These are phyloP conservation scores for Calliphora vicina DNA, from an alignment of 1,140 invertebrate species.

Conservation along the genomic window DNA sequence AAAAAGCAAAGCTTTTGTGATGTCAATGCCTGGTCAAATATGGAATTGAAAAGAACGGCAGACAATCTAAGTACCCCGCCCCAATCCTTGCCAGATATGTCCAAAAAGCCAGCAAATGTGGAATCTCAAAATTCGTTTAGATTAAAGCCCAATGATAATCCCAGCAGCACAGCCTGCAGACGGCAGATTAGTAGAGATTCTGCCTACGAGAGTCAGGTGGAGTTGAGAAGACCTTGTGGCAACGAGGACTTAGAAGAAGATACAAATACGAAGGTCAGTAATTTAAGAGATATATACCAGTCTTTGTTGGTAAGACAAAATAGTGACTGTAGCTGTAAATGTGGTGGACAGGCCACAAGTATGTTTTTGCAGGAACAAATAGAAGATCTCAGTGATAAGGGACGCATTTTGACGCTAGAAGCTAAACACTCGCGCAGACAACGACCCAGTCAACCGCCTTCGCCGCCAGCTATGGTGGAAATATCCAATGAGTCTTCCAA, in stretches of 20 bases:
- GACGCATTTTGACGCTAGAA: conserved; percentile 70
- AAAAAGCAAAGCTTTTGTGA: conserved; percentile 66
- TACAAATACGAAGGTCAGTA: conserved; percentile 65
- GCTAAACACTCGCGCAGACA: conserved; percentile 75
- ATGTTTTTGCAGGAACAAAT: conserved; percentile 24
- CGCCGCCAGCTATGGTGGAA: conserved; percentile 44
- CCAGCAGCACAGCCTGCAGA: background rate
- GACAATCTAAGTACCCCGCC: background rate
- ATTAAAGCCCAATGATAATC: conserved; percentile 37
- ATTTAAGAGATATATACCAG: conserved; percentile 77
- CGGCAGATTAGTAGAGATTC: conserved; percentile 20
- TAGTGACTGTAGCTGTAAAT: conserved; percentile 46
- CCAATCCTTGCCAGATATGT: conserved; percentile 49
- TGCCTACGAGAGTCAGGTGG: conserved; percentile 25
- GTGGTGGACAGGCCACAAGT: conserved; percentile 40
- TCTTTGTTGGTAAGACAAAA: conserved; percentile 64
- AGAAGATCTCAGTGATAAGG: conserved; percentile 62
- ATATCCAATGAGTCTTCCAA: conserved; percentile 43
- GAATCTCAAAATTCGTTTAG: conserved; percentile 55
- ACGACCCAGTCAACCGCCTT: conserved; percentile 67
- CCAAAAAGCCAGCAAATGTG: background rate
- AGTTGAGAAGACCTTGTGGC: background rate
- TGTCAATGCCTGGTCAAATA: conserved; percentile 62
- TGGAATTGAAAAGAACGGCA: conserved; percentile 1
- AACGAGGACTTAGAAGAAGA: background rate